Percentiles rank a stretch among this genome's conserved stretches.
These are phyloP conservation scores for Eupristina koningsbergeri DNA, from an alignment of 1,140 invertebrate species.

Conservation along the genomic window DNA sequence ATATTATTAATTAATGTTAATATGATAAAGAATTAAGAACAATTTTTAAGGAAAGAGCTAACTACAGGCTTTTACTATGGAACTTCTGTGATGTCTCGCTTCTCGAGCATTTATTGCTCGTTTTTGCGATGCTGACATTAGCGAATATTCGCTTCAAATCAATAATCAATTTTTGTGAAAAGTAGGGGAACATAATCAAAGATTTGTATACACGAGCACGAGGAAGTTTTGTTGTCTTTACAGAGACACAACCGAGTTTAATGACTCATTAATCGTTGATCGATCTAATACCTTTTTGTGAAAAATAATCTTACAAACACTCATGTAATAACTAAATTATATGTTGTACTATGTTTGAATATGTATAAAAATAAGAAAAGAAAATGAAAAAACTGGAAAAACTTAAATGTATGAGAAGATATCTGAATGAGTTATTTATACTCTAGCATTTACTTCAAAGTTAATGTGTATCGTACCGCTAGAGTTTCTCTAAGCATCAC, in stretches of 20 bases:
- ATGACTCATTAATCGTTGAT: slow-evolving; percentile 48
- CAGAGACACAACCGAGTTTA: slow-evolving; percentile 37
- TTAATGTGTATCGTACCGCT: slow-evolving; percentile 39
- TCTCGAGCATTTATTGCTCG: slow-evolving; percentile 30
- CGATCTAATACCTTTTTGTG: slow-evolving; percentile 30
- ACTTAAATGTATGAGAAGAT: slow-evolving; percentile 32
- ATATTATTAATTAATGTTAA: slow-evolving; percentile 60
- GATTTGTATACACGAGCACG: slow-evolving; percentile 10
- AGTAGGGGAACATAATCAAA: slow-evolving; percentile 44
- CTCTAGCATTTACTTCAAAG: slow-evolving; percentile 35
- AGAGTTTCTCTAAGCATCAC: slow-evolving; percentile 41
- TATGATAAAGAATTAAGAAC: slow-evolving; percentile 44
- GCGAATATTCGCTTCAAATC: slow-evolving; percentile 28
- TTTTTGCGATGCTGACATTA: slow-evolving; percentile 27
- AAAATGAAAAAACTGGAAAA: slow-evolving; percentile 35
- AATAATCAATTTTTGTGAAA: slow-evolving; percentile 46
- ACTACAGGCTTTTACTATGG: slow-evolving; percentile 15
- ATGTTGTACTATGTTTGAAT: slow-evolving; percentile 45
- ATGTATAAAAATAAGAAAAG: slow-evolving; percentile 24
- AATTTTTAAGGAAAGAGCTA: slow-evolving; percentile 38
- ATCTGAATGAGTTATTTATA: slow-evolving; percentile 24
- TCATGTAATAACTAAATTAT: slow-evolving; percentile 42
- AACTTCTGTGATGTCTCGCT: slow-evolving; percentile 21
- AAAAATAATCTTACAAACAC: slow-evolving; percentile 17
- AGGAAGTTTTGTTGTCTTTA: slow-evolving; percentile 33